Evolutionary conservation across 2,113 vertebrate genomes (phyloP).

Genomic region (Rhabdomys dilectus): DNA sequence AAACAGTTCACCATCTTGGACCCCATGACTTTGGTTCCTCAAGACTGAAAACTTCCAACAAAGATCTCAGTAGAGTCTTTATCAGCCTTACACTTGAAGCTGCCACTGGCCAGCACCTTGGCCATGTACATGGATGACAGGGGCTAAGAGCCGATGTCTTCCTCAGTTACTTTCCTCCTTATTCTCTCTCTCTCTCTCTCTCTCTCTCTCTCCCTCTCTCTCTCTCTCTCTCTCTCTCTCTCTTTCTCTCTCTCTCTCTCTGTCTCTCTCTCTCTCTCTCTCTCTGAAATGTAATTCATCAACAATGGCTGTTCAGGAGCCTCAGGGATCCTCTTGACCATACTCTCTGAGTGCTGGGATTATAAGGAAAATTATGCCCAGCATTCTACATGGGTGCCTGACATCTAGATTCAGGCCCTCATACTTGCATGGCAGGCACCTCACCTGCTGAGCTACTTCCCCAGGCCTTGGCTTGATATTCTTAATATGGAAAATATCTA

Average conservation of each 20-base stretch:
- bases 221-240: neutral
- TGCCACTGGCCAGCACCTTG: conserved; percentile 76
- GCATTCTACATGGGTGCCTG: neutral
- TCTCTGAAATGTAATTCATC: neutral
- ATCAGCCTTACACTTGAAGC: conserved; percentile 76
- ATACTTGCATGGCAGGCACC: neutral
- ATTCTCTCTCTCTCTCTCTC: neutral
- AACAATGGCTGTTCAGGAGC: no score
- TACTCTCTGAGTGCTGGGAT: neutral
- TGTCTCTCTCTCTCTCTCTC: neutral
- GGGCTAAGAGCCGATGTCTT: neutral
- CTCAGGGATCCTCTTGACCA: neutral
- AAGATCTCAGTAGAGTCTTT: conserved; percentile 81
- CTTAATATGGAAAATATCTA: neutral
- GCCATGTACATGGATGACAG: neutral
- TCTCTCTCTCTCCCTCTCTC: no score
- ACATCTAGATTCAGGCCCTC: neutral
- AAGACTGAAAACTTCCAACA: conserved; percentile 81
- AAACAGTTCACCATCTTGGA: conserved; percentile 86
- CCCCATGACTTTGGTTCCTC: conserved; percentile 80
- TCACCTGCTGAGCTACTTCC: neutral
- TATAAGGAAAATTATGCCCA: neutral
- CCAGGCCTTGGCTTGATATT: neutral
- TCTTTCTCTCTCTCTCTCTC: neutral
- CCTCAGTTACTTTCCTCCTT: neutral